Percentiles rank a stretch among this genome's conserved stretches.
Conservation (phyloP, 2,113 vertebrate genomes). For the Melanerpes formicivorus region DNA sequence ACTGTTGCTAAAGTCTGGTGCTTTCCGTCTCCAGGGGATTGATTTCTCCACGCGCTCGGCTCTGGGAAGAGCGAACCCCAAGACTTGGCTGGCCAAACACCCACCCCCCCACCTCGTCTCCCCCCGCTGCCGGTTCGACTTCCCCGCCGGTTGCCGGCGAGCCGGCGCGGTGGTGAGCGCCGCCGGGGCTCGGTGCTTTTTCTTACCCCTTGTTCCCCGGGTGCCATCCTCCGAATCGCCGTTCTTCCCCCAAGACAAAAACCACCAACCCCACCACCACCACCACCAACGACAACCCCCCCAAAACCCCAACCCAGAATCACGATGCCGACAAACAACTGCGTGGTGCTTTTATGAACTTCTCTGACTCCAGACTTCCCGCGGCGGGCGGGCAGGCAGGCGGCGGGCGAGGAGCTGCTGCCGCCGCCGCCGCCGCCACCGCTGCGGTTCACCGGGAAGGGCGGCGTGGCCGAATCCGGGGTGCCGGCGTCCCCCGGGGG, state of each 20-base stretch:
- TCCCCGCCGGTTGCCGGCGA: background rate
- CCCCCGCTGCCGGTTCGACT: background rate
- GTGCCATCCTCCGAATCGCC: constrained; percentile 45
- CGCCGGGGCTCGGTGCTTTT: constrained; percentile 9
- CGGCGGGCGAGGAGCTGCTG: background rate
- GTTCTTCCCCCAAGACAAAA: constrained; percentile 30
- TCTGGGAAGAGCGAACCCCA: constrained; percentile 60
- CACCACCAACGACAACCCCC: background rate
- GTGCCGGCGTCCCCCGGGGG: background rate
- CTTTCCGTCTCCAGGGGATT: constrained; percentile 67
- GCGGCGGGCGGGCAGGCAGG: background rate
- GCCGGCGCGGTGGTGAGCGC: background rate
- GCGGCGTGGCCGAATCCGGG: background rate
- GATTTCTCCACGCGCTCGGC: constrained; percentile 27
- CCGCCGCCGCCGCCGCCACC: background rate
- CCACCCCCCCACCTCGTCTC: too few species aligned
- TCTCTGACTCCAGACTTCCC: constrained; percentile 9
- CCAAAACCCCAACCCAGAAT: background rate
- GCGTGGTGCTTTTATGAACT: constrained; percentile 49
- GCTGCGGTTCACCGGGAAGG: background rate
- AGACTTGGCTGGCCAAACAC: constrained; percentile 24
- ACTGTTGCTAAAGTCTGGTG: constrained; percentile 74
- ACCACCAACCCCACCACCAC: background rate
- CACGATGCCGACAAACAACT: background rate
- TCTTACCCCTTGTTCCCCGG: constrained; percentile 1